Base-by-base conservation (phyloP, 2,113 vertebrate species). In the Pelodiscus sinensis region DNA sequence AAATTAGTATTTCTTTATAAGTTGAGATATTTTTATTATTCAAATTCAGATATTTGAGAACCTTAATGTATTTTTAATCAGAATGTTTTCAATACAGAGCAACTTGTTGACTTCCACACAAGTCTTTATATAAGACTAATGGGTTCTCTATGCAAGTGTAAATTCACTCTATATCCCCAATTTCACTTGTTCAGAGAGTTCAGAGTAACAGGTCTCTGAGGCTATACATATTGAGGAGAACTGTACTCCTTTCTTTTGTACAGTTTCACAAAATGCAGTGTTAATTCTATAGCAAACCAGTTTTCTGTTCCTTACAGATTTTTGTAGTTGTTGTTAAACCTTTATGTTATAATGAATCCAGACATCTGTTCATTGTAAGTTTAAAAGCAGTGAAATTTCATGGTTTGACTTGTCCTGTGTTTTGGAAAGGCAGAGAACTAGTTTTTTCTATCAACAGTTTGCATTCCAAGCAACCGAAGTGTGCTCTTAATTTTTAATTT, bases 351-450 rank as follows among this genome's bases (percentile, higher is more conserved):
- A 65, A 12, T 78, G 88, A 71, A 35, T 71, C 65, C 65, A 71
- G 65, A 84, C 80, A 89, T 55, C 9, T 3, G 78, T 85, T 88
- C 6, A 29, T 22, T 80, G 79, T 55, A 25, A 81, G 44, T 87
- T 56, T 81, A 35, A 55, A 86, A 56, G 85, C 38, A 1, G 9
- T 0, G 2, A 3, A 79, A 77, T n/a, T 55, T 1, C 0, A 0
- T 60, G 89, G 81, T 92, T 87, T 86, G 81, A 71, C 19, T 50
- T 55, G 78, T 60, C 16, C 38, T 57, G 65, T 35, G 65, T n/a
- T 71, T 71, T 71, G 52, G 54, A 86, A 27, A 38, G 65, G 51
- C 35, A 57, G 54, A 35, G 12, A 79, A 62, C 29, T 85, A 35
- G 77, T 38, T 56, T 94, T 44, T 75, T 92, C 51, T 52, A 56